Evolutionary conservation across 2,113 vertebrate species (phyloP).

Genomic region (Theristicus caerulescens): DNA sequence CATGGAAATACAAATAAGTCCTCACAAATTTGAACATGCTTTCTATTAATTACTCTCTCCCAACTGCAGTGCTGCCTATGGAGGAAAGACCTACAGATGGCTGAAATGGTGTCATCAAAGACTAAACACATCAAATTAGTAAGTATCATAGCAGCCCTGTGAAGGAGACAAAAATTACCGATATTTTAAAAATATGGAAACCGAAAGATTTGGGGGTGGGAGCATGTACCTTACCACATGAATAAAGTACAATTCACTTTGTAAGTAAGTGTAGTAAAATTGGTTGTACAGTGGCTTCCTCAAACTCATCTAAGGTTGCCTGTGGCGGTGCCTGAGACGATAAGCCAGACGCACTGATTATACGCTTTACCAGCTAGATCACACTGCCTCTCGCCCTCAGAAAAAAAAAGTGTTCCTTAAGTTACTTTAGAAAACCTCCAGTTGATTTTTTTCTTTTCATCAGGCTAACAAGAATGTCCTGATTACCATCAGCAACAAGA

Average conservation of each 20-base stretch:
- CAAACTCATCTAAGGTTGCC: not conserved
- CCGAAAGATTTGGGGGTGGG: rapidly evolving
- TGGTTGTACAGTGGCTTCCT: not conserved
- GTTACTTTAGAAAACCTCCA: not conserved
- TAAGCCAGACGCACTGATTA: slow-evolving; percentile 24
- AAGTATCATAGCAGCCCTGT: not conserved
- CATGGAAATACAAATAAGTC: not conserved
- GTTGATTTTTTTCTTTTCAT: not conserved
- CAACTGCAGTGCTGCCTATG: not conserved
- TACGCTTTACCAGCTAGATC: not conserved
- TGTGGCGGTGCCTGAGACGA: not conserved
- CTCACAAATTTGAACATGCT: not conserved
- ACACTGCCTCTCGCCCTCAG: not conserved
- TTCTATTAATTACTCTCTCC: not conserved
- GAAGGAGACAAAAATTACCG: not conserved
- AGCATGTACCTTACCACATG: not conserved
- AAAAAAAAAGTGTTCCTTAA: not conserved
- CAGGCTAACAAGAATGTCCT: not conserved
- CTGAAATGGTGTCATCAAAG: not conserved
- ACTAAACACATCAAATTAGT: not conserved
- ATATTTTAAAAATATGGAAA: not conserved
- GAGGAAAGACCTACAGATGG: not conserved
- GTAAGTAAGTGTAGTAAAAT: not conserved
- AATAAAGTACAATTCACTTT: not conserved
- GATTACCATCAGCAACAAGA: slow-evolving; percentile 39